Base-by-base conservation (phyloP, 2,888 invertebrate species). In the Dorcus hopei region DNA sequence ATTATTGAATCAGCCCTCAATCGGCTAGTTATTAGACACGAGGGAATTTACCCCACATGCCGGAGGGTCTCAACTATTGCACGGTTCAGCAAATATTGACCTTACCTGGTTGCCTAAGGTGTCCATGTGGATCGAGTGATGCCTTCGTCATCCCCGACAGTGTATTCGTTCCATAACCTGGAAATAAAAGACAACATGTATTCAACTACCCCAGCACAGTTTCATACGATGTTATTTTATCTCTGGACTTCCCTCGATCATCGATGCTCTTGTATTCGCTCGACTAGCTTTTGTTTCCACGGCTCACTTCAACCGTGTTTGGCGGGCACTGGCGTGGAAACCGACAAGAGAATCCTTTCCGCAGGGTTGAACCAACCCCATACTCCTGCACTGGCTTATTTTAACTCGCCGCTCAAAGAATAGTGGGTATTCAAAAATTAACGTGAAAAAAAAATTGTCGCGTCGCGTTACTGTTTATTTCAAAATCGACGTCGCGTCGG, bases 61-160 rank as follows among this genome's bases (percentile, higher is more conserved):
- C 57, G 9, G 26, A 33, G 26, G 26, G 26, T 33, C 26, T 6
- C 26, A 33, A 33, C 26, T 33, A 33, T 33, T 33, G 16, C 11
- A 42, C 42, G 11, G 8, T 7, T 42, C 16, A 11, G 42, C 16
- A 16, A 42, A 11, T 42, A 42, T 42, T 49, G 26, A 65, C 72
- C 83, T 83, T 79, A 93, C 93, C 93, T 83, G 93, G 93, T 83
- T 93, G 93, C 75, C 93, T 85, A 70, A 93, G 87, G 82, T 94
- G 93, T 74, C 91, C 86, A 81, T 94, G 93, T 53, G 93, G 90
- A 80, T 93, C 94, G 79, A 94, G 82, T 67, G 90, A 88, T 71
- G 91, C 85, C 79, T 93, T 93, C 63, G 89, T 89, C 87, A 90
- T 89, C 65, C 85, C 88, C 68, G 86, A 85, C 74, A 91, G 79